Evolutionary conservation across 1,140 invertebrate species (phyloP), one percentile per base, ranked within the genome.

Genomic region (Drosophila ohnishii): DNA sequence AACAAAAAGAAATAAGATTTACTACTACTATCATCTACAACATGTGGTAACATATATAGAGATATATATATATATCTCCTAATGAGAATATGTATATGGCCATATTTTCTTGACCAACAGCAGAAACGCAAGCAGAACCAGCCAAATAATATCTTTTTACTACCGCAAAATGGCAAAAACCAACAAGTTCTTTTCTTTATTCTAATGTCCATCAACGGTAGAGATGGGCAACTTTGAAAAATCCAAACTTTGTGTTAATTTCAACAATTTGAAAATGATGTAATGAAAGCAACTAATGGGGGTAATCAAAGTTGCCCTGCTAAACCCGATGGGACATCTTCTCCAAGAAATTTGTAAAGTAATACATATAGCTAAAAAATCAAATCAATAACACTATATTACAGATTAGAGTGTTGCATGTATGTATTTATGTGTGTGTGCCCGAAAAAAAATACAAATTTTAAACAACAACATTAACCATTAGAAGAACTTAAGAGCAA

Each of bases 311-410:
- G 44, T 47, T 14, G 22, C 13, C 3, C 5, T 25, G 44, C 22
- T 47, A 13, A 45, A 45, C 44, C 25, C 4, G 44, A 25, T 25
- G 44, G 44, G 44, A 14, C 13, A 25, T 47, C 7, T 53, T 53
- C 50, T 53, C 13, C 19, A 32, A 16, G 8, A 34, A n/a, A 47
- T 25, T 35, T 53, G 32, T 35, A 22, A 35, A 32, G n/a, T 57
- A 66, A 22, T 2, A 47, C 13, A 14, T 25, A 13, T 39, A 69
- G 64, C 63, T 51, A 37, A 69, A 69, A 70, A 69, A 70, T 50
- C 40, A 71, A 71, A 71, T 35, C 65, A 59, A 71, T 40, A 71
- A 37, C 47, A 42, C 37, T 71, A 63, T 32, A 37, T 48, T 39
- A 30, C n/a, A 69, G 30, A 57, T 48, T 69, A 69, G 34, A 34